These are phyloP conservation scores for Chamaetylas fuelleborni DNA, from an alignment of 2,113 vertebrate species.

Conservation along the genomic window DNA sequence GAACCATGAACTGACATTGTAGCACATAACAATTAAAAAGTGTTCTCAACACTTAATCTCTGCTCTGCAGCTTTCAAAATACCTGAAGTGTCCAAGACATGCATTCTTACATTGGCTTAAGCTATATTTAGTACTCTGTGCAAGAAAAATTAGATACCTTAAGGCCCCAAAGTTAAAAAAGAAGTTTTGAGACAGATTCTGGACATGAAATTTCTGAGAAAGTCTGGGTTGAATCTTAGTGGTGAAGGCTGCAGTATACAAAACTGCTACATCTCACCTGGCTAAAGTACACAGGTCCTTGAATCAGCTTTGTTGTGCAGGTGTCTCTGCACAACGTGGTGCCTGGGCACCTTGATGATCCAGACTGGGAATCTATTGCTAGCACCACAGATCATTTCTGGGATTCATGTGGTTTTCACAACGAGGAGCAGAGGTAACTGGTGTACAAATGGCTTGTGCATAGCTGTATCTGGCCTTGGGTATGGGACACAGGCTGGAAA, in stretches of 20 bases:
- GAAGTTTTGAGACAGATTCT: neutral
- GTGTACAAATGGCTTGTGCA: neutral
- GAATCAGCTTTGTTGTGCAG: neutral
- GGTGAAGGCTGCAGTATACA: neutral
- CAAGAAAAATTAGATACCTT: neutral
- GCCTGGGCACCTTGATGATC: neutral
- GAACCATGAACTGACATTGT: neutral
- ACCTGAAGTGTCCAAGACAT: rapidly evolving
- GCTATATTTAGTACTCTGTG: neutral
- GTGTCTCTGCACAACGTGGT: rapidly evolving
- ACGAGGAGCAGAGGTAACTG: neutral
- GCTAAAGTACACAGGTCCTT: neutral
- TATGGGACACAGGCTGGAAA: neutral
- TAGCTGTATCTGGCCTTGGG: neutral
- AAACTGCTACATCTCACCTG: neutral
- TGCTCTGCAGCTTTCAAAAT: neutral
- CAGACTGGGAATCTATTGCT: neutral
- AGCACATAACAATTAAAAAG: neutral
- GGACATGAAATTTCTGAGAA: neutral
- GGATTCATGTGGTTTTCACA: neutral
- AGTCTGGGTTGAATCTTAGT: neutral
- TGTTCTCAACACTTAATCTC: neutral
- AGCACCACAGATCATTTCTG: neutral
- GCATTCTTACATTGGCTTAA: neutral
- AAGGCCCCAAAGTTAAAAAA: neutral